phyloP scores from a whole-genome alignment of 2,797 vertebrate genomes.

The Rhinella marina region DNA sequence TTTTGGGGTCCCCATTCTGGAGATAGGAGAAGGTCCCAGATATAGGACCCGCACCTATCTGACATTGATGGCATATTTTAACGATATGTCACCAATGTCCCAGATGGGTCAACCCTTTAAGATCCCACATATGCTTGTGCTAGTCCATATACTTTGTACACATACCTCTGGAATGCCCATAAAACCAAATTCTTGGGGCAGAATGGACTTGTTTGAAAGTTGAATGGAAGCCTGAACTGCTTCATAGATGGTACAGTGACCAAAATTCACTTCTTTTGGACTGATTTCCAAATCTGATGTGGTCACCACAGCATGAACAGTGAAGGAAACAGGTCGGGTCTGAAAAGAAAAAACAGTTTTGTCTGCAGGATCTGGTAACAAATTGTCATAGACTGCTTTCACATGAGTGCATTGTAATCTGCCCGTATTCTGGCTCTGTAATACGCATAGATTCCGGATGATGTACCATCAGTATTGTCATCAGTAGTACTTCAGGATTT shows the following conservation, averaged over 20 bases:
- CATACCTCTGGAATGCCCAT: constrained; percentile 84
- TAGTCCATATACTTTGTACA: not conserved
- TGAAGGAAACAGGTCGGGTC: constrained; percentile 79
- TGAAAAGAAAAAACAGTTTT: constrained; percentile 64
- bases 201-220: constrained; percentile 84
- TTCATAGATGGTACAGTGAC: constrained; percentile 84
- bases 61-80: too few species aligned
- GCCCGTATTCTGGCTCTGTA: too few species aligned
- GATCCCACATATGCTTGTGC: not conserved
- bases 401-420: too few species aligned
- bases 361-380: not conserved
- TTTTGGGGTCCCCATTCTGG: too few species aligned
- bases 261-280: constrained; percentile 80
- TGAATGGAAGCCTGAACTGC: constrained; percentile 74
- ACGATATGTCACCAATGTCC: too few species aligned
- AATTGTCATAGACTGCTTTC: not conserved
- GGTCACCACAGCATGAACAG: constrained; percentile 85
- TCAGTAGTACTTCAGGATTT: too few species aligned
- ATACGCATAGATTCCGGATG: too few species aligned
- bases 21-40: too few species aligned
- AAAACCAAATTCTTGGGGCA: constrained; percentile 92
- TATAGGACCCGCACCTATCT: too few species aligned
- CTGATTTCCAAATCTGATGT: constrained; percentile 84
- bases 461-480: too few species aligned
- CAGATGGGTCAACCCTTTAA: too few species aligned